phyloP scores from a whole-genome alignment of 2,113 vertebrate species.

The Ellobius talpinus region DNA sequence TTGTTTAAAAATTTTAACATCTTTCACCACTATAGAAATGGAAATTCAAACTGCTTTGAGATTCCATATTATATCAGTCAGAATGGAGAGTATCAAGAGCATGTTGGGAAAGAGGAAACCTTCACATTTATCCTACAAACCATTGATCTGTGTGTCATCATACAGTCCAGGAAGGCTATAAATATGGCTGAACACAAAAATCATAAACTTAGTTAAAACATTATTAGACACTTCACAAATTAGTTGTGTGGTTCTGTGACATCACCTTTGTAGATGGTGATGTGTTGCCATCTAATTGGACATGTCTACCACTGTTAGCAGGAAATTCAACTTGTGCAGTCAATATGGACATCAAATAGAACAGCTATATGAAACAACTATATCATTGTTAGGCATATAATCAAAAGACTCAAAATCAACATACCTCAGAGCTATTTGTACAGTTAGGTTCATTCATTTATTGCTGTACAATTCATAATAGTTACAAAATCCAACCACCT shows the following conservation, averaged over 20 bases:
- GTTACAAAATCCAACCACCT: neutral
- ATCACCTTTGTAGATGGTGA: neutral
- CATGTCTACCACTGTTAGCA: neutral
- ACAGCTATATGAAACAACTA: neutral
- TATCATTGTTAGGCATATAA: neutral
- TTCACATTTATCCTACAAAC: neutral
- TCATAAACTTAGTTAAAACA: neutral
- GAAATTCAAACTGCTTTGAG: neutral
- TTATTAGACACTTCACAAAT: neutral
- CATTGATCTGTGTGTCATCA: neutral
- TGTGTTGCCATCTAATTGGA: neutral
- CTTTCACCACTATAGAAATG: neutral
- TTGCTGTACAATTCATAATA: neutral
- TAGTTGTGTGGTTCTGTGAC: neutral
- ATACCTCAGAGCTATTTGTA: neutral
- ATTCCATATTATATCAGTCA: neutral
- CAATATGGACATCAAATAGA: neutral
- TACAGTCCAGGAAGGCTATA: neutral
- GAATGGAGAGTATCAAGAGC: neutral
- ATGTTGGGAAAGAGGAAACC: neutral
- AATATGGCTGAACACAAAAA: neutral
- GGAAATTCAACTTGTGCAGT: neutral
- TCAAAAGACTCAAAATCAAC: neutral
- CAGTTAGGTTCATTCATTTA: neutral
- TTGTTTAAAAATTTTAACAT: neutral